Base-by-base conservation (phyloP, 37 sponge, comb jelly and placozoan species). In the Petrosia ficiformis region DNA sequence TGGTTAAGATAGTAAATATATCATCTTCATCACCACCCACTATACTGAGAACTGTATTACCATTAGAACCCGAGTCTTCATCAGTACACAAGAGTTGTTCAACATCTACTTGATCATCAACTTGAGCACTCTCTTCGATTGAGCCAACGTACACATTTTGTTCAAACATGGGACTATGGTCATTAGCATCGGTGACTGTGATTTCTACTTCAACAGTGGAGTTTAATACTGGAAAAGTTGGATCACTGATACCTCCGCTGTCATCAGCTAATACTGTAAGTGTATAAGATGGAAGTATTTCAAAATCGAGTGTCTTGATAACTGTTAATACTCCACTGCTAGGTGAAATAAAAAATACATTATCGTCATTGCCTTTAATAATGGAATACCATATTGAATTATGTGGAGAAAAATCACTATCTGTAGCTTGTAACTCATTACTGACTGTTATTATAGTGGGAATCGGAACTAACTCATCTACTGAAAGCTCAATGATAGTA, bases 391-490 rank as follows among this genome's bases (percentile, higher is more conserved):
- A 57, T 16, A 85, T 0, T 38, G 38, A 29, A 33, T 85, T 85
- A 56, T 68, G 80, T 68, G 86, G 79, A 25, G 86, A 73, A 33
- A 67, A 35, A 37, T 89, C 90, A 19, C 6, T 68, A 76, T 89
- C 90, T 2, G 63, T 76, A 5, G 84, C 90, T 4, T 37, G 48
- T 6, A 78, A 8, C 0, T 76, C 65, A 14, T 8, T 28, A 2
- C 75, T 75, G 30, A 76, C 65, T 3, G 19, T 28, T 4, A 59
- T 39, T 30, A 25, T n/a, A 1, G 64, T 24, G 1, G 72, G 77
- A 26, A n/a, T 22, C 4, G 16, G 65, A 2, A 82, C 29, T 1
- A 41, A 30, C 44, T 76, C 77, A 35, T 3, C 59, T 21, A 89
- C 64, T 37, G 77, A 65, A 30, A 80, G 29, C 1, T 72, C 59